These are phyloP conservation scores for Glyptemys insculpta DNA, from an alignment of 2,797 vertebrate species.

Conservation along the genomic window DNA sequence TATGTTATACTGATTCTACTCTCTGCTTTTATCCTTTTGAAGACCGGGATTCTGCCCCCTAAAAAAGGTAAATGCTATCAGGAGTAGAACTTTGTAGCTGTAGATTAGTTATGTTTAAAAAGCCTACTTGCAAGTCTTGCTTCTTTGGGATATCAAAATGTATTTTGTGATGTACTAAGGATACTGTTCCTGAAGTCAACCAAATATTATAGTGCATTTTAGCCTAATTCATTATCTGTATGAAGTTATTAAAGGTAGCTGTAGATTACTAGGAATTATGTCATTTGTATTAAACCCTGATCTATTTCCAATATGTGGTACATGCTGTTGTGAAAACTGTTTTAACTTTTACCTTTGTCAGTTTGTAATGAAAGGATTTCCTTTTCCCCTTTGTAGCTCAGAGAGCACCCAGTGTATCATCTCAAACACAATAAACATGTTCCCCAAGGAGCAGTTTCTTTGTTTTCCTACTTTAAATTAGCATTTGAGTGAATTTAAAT, in stretches of 20 bases:
- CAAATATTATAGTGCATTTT: conserved; percentile 97
- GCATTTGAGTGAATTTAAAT: conserved; percentile 73
- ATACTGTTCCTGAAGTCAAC: conserved; percentile 95
- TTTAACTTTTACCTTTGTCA: conserved; percentile 93
- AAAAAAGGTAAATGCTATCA: conserved; percentile 89
- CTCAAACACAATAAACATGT: conserved; percentile 93
- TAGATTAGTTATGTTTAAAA: conserved; percentile 96
- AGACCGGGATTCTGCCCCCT: conserved; percentile 87
- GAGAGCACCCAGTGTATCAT: conserved; percentile 93
- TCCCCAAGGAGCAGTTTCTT: conserved; percentile 86
- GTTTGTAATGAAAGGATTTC: conserved; percentile 94
- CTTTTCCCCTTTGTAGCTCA: conserved; percentile 94
- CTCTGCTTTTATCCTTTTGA: conserved; percentile 90
- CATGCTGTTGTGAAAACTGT: conserved; percentile 95
- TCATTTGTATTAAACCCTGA: conserved; percentile 93
- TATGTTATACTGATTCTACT: conserved; percentile 93
- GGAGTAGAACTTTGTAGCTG: conserved; percentile 94
- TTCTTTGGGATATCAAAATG: conserved; percentile 97
- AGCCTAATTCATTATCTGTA: conserved; percentile 96
- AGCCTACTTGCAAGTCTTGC: conserved; percentile 95
- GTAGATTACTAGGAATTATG: conserved; percentile 93
- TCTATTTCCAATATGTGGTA: conserved; percentile 93
- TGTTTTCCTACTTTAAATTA: conserved; percentile 84
- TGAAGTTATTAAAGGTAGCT: conserved; percentile 91
- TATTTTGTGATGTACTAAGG: conserved; percentile 97